Evolutionary conservation across 2,888 invertebrate genomes (phyloP).

Genomic region (Dorcus hopei): DNA sequence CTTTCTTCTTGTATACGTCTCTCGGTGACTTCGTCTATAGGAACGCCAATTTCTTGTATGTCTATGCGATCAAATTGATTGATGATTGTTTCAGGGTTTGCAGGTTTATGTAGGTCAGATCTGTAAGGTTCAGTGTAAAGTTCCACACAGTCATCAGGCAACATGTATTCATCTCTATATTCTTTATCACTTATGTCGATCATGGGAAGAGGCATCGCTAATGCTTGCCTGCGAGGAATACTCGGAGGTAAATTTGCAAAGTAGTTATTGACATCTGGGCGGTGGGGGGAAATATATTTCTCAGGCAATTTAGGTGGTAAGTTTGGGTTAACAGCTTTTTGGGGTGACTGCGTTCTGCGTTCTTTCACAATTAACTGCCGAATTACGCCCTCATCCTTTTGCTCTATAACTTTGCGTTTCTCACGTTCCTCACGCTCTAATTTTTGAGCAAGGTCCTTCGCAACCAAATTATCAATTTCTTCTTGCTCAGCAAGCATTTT

Average conservation of each 20-base stretch:
- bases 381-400: constrained; percentile 55
- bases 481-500: constrained; percentile 65
- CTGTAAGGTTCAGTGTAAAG: constrained; percentile 44
- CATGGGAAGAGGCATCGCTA: constrained; percentile 43
- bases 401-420: constrained; percentile 53
- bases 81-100: constrained; percentile 14
- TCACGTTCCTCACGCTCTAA: constrained; percentile 56
- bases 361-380: constrained; percentile 52
- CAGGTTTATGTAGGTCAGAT: constrained; percentile 2
- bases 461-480: constrained; percentile 64
- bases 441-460: constrained; percentile 62
- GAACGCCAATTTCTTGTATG: constrained; percentile 50
- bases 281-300: constrained; percentile 34
- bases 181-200: neutral
- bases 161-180: constrained; percentile 13
- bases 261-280: constrained; percentile 36
- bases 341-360: neutral
- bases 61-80: constrained; percentile 42
- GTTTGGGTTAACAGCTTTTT: constrained; percentile 22
- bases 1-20: constrained; percentile 61
- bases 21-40: constrained; percentile 50
- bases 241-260: constrained; percentile 37
- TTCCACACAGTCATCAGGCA: constrained; percentile 27
- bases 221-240: constrained; percentile 40
- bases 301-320: constrained; percentile 24